A percentile compares a stretch with the other conserved stretches of the same genome.
phyloP scores from a whole-genome alignment of 2,888 invertebrate genomes.

The Epinotia demarniana region DNA sequence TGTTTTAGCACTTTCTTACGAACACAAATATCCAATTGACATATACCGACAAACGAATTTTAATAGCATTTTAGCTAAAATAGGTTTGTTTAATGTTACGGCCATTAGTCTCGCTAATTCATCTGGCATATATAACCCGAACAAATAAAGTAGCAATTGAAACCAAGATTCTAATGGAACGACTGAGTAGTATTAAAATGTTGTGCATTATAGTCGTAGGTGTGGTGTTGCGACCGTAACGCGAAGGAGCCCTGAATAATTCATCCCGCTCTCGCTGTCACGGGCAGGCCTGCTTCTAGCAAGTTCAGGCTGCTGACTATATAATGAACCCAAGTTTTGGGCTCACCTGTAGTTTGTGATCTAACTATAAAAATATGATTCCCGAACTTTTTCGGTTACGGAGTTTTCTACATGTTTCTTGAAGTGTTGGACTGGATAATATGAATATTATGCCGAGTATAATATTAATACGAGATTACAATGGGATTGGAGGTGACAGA shows the following conservation, averaged over 20 bases:
- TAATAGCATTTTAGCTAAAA: too few relatives aligned
- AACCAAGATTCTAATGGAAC: background rate
- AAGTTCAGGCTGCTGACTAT: conserved; percentile 35
- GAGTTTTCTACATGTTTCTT: conserved; percentile 9
- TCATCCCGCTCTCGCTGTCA: conserved; percentile 67
- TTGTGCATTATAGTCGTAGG: conserved; percentile 51
- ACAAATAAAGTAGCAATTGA: background rate
- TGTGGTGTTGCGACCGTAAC: conserved; percentile 57
- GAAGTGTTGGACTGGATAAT: background rate
- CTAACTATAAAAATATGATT: conserved; percentile 24
- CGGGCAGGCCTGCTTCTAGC: conserved; percentile 48
- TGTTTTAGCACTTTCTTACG: too few relatives aligned
- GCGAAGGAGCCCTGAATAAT: conserved; percentile 68
- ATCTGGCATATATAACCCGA: too few relatives aligned
- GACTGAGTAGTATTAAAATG: conserved; percentile 37
- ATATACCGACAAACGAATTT: too few relatives aligned
- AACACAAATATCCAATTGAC: too few relatives aligned
- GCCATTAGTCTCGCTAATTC: too few relatives aligned
- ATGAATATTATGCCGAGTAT: background rate
- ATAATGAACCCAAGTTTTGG: conserved; percentile 41
- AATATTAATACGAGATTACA: too few relatives aligned
- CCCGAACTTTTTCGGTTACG: conserved; percentile 23
- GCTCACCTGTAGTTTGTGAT: conserved; percentile 35
- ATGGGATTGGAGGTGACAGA: too few relatives aligned
- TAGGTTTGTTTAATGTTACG: too few relatives aligned